These are phyloP conservation scores for Lophochroa leadbeateri DNA, from an alignment of 2,113 vertebrate species.

Conservation along the genomic window DNA sequence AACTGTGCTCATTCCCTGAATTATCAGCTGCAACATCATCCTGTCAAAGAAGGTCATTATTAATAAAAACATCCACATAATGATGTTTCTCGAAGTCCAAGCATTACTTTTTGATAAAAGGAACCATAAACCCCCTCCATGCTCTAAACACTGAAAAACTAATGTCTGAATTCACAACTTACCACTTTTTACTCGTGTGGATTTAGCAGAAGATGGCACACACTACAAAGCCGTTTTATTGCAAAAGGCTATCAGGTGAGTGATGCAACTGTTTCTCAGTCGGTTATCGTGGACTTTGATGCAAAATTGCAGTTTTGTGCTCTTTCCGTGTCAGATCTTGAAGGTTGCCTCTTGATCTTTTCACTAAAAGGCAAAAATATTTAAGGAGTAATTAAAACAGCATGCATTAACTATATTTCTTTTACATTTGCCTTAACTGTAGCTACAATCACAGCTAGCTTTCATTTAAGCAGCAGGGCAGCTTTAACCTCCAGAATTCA, in stretches of 20 bases:
- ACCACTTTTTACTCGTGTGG: background rate
- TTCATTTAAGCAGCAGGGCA: rapidly evolving
- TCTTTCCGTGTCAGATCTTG: background rate
- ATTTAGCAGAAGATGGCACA: background rate
- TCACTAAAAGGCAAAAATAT: constrained; percentile 34
- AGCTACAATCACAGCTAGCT: background rate
- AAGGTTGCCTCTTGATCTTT: background rate
- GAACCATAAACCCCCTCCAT: background rate
- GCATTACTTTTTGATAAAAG: background rate
- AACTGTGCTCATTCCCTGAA: background rate
- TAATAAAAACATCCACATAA: background rate
- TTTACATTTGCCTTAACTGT: rapidly evolving
- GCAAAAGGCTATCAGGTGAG: background rate
- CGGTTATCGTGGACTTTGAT: background rate
- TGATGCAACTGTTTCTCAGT: background rate
- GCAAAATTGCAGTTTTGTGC: background rate
- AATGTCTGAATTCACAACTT: background rate
- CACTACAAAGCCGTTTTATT: background rate
- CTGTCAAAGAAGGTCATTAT: background rate
- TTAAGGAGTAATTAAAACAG: background rate
- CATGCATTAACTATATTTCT: rapidly evolving
- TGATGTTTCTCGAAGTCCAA: background rate
- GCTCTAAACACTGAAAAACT: background rate
- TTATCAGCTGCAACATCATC: background rate
- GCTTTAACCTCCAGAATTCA: background rate